Evolutionary conservation across 2,888 invertebrate genomes (phyloP).

Genomic region (Tryphoninae sp.): DNA sequence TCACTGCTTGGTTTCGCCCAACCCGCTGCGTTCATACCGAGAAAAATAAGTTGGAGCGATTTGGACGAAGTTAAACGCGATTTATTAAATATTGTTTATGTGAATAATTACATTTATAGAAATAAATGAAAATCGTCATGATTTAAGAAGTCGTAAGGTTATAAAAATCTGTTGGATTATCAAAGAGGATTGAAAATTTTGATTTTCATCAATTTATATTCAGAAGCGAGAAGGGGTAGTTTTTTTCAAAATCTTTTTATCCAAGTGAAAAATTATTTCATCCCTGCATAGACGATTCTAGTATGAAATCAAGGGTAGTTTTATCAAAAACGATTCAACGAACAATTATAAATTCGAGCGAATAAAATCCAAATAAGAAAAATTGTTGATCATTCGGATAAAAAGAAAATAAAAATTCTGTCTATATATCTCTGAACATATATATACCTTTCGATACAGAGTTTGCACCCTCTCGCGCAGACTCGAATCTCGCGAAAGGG

Average conservation of each 20-base stretch:
- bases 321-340: neutral
- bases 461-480: slow-evolving; percentile 47
- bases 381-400: neutral
- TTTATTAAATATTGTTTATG: too few relatives aligned
- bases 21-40: neutral
- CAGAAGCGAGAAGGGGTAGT: neutral
- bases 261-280: neutral
- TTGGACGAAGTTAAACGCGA: neutral
- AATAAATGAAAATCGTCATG: neutral
- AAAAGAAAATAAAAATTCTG: slow-evolving; percentile 1
- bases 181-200: too few relatives aligned
- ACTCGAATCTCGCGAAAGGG: slow-evolving; percentile 48
- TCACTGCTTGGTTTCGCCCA: slow-evolving; percentile 23
- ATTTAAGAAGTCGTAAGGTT: too few relatives aligned
- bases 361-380: neutral
- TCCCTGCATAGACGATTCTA: neutral
- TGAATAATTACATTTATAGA: neutral
- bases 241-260: neutral
- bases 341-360: neutral
- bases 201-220: neutral
- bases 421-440: neutral
- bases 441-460: slow-evolving; percentile 9
- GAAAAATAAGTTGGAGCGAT: neutral
- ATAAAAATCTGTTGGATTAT: too few relatives aligned
- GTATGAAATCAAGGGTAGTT: neutral